These are phyloP conservation scores for Caenorhabditis zanzibari DNA, from an alignment of 2,888 invertebrate genomes.

Conservation along the genomic window DNA sequence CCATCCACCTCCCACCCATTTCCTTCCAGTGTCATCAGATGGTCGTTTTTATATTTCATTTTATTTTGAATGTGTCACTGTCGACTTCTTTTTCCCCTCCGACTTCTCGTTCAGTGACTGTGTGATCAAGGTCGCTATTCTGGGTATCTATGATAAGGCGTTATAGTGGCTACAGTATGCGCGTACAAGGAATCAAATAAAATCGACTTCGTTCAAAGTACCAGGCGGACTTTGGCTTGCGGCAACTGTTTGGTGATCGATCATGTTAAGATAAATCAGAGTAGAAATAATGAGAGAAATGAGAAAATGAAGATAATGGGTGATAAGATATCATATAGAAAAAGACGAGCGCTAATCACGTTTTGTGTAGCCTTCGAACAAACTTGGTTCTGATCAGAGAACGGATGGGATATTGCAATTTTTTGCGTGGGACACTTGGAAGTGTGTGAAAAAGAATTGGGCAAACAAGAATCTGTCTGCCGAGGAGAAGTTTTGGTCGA, in stretches of 20 bases:
- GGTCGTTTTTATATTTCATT: conserved; percentile 32
- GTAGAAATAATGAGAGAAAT: conserved; percentile 3
- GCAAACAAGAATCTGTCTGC: conserved; percentile 5
- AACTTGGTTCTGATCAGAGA: conserved; percentile 28
- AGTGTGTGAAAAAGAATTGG: neutral
- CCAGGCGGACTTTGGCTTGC: conserved; percentile 41
- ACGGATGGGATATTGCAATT: conserved; percentile 16
- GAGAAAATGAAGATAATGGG: neutral
- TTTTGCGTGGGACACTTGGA: neutral
- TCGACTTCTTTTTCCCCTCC: neutral
- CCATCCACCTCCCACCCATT: conserved; percentile 31
- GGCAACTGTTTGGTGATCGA: conserved; percentile 41
- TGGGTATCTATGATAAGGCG: conserved; percentile 7
- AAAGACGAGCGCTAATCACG: conserved; percentile 24
- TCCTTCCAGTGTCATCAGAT: conserved; percentile 51
- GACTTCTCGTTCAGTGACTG: conserved; percentile 10
- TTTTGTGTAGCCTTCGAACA: conserved; percentile 25
- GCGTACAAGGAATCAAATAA: conserved; percentile 14
- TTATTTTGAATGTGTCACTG: conserved; percentile 20
- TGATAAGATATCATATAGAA: conserved; percentile 38
- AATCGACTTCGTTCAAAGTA: conserved; percentile 38
- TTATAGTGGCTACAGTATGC: neutral
- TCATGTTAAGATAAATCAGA: conserved; percentile 17
- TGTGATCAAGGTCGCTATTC: conserved; percentile 42
- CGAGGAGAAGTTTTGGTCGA: neutral